Evolutionary conservation across 2,797 vertebrate genomes (phyloP).

Genomic region (Sphenodon punctatus): DNA sequence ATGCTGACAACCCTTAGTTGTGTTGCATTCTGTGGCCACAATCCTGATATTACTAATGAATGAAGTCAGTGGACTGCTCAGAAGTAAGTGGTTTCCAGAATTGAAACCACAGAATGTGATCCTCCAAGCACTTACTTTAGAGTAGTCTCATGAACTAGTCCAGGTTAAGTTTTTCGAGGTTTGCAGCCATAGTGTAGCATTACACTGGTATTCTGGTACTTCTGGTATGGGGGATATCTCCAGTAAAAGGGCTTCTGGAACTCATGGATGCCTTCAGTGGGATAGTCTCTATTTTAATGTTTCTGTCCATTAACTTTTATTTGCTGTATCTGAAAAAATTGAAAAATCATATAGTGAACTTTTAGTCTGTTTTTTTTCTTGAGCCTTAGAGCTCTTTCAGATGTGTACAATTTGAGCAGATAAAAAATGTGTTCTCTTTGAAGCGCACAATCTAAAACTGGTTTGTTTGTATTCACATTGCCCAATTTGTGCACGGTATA

Average conservation of each 20-base stretch:
- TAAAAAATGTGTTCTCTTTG: no score
- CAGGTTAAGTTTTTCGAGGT: no score
- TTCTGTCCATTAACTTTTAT: background rate
- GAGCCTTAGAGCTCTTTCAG: no score
- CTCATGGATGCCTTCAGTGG: background rate
- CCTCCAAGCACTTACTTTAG: no score
- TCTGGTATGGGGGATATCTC: background rate
- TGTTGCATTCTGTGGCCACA: background rate
- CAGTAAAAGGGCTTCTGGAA: background rate
- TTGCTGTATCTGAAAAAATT: background rate
- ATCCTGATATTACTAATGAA: background rate
- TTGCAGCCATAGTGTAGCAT: background rate
- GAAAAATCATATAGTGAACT: no score
- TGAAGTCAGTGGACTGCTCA: no score
- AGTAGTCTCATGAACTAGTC: no score
- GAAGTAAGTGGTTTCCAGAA: background rate
- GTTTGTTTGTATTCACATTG: no score
- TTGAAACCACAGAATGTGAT: background rate
- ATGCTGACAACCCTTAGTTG: background rate
- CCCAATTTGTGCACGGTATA: no score
- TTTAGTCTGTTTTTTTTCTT: no score
- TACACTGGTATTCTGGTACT: background rate
- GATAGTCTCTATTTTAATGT: background rate
- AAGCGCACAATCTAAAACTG: no score
- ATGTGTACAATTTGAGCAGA: no score